Evolutionary conservation across 2,113 vertebrate species (phyloP).

Genomic region (Atrichornis clamosus): DNA sequence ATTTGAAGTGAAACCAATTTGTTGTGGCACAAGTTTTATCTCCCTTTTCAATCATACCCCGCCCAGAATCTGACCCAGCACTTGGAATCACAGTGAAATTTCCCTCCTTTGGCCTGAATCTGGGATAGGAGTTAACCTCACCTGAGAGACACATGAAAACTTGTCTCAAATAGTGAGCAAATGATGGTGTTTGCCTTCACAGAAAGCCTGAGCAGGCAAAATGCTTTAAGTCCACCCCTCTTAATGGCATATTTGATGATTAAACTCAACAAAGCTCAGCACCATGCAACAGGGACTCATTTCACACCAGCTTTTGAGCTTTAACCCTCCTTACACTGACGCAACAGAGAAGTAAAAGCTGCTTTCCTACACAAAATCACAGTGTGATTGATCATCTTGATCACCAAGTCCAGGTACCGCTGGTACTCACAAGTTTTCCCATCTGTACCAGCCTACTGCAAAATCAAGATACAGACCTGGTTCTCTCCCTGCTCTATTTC

Average conservation of each 20-base stretch:
- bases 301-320: neutral
- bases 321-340: neutral
- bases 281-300: neutral
- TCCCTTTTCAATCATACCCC: neutral
- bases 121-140: neutral
- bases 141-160: neutral
- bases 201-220: neutral
- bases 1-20: neutral
- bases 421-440: neutral
- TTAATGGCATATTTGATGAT: neutral
- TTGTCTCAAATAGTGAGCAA: neutral
- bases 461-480: neutral
- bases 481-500: neutral
- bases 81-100: neutral
- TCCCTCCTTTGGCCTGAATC: neutral
- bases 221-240: neutral
- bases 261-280: neutral
- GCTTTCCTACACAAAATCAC: neutral
- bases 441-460: neutral
- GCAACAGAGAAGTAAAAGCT: neutral
- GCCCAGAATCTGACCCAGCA: neutral
- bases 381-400: fast-evolving
- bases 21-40: neutral
- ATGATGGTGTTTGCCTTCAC: neutral
- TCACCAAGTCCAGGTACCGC: neutral